phyloP scores from a whole-genome alignment of 2,797 vertebrate genomes.

The Neosilurus mollespiculum region DNA sequence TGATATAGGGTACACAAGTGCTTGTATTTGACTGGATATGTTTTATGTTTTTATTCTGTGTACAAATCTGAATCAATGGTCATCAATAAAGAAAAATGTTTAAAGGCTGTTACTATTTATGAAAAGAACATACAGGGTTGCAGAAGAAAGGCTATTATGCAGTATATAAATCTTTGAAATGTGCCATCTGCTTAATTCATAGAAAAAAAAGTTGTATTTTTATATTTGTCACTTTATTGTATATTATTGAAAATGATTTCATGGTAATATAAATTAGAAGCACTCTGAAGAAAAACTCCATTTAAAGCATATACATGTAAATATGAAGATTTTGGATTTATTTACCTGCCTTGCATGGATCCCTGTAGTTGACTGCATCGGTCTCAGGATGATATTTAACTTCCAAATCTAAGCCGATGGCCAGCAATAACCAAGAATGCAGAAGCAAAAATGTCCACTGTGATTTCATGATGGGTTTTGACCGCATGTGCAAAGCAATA shows the following conservation, averaged over 20 bases:
- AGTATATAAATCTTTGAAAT: neutral
- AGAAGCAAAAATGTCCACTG: conserved; percentile 56
- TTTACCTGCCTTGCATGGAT: conserved; percentile 81
- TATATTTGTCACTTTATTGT: neutral
- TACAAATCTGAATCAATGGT: neutral
- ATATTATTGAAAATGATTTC: neutral
- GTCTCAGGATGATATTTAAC: conserved; percentile 47
- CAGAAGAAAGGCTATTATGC: neutral
- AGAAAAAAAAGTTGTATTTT: neutral
- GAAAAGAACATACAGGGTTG: neutral
- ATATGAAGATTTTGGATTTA: conserved; percentile 17
- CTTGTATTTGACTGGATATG: neutral
- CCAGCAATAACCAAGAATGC: conserved; percentile 59
- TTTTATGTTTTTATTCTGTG: neutral
- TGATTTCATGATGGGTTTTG: conserved; percentile 62
- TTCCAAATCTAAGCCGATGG: conserved; percentile 60
- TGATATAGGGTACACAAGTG: neutral
- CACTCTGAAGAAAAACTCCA: neutral
- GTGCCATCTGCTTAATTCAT: neutral
- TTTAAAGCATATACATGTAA: neutral
- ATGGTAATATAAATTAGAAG: neutral
- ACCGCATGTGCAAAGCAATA: conserved; percentile 11
- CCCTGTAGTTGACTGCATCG: conserved; percentile 75
- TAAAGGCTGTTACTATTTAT: neutral
- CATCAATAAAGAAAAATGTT: neutral